These are phyloP conservation scores for Syrmaticus mikado DNA, from an alignment of 2,113 vertebrate genomes.

Conservation along the genomic window DNA sequence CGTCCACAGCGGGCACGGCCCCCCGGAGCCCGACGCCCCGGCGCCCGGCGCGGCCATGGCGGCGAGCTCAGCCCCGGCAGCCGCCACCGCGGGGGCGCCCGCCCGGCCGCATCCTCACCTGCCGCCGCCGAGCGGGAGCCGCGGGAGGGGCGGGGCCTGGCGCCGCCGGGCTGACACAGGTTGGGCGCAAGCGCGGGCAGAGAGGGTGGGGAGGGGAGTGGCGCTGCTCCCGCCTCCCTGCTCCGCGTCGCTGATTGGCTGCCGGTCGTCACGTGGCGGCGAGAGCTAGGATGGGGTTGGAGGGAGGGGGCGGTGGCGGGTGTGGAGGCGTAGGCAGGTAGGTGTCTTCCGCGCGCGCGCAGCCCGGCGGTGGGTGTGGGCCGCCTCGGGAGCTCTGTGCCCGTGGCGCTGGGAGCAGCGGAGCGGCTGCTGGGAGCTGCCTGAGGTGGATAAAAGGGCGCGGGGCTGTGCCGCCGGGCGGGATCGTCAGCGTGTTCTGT, in stretches of 20 bases:
- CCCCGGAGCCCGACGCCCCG: conserved; percentile 60
- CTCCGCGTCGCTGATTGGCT: conserved; percentile 7
- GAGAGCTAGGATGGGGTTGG: no score
- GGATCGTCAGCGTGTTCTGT: neutral
- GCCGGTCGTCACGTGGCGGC: neutral
- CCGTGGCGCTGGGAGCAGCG: neutral
- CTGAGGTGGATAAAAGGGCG: neutral
- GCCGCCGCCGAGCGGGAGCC: neutral
- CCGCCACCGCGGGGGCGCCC: conserved; percentile 35
- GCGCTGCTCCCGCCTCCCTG: neutral
- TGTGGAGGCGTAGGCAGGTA: no score
- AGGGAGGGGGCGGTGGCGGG: no score
- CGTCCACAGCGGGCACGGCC: conserved; percentile 83
- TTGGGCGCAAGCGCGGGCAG: neutral
- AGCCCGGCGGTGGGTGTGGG: neutral
- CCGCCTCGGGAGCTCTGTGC: neutral
- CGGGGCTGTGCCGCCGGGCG: neutral
- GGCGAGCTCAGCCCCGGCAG: conserved; percentile 49
- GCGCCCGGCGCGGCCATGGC: conserved; percentile 82
- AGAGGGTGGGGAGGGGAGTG: neutral
- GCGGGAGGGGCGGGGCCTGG: neutral
- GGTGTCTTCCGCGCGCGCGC: no score
- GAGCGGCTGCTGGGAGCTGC: neutral
- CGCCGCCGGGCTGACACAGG: neutral
- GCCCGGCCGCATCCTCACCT: neutral